phyloP scores from a whole-genome alignment of 2,113 vertebrate genomes.

The Cyanoramphus novaezelandiae region DNA sequence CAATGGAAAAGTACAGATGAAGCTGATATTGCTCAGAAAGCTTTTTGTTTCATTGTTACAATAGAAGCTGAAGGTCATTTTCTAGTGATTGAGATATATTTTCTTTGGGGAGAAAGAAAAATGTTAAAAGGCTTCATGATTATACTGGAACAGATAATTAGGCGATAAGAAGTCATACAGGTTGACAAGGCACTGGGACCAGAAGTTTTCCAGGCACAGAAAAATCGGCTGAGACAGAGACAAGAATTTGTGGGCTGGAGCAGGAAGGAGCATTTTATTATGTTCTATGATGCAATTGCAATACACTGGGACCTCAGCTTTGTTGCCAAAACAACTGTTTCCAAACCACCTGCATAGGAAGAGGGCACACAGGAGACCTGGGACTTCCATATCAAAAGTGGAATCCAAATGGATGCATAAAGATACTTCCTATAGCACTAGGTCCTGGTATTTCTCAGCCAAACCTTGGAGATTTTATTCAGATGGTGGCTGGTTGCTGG shows the following conservation, averaged over 20 bases:
- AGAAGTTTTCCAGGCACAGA: neutral
- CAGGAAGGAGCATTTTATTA: neutral
- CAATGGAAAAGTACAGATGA: conserved; percentile 25
- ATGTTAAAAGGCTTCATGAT: conserved; percentile 30
- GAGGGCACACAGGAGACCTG: neutral
- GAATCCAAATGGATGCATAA: neutral
- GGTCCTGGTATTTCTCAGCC: neutral
- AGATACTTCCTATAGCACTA: neutral
- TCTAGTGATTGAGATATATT: conserved; percentile 16
- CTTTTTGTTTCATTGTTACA: neutral
- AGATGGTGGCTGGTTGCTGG: neutral
- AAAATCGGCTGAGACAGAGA: neutral
- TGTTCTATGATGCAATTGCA: neutral
- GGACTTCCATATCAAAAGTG: neutral
- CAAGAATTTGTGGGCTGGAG: neutral
- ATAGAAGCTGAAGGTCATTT: conserved; percentile 50
- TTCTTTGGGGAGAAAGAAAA: conserved; percentile 32
- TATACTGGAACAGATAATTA: conserved; percentile 30
- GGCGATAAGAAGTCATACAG: neutral
- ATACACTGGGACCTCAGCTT: neutral
- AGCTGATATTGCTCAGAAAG: neutral
- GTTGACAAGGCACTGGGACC: neutral
- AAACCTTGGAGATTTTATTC: neutral
- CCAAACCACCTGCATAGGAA: neutral
- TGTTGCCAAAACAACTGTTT: neutral